phyloP scores from a whole-genome alignment of 2,888 invertebrate species.

The Lepetodrilus schrolli region DNA sequence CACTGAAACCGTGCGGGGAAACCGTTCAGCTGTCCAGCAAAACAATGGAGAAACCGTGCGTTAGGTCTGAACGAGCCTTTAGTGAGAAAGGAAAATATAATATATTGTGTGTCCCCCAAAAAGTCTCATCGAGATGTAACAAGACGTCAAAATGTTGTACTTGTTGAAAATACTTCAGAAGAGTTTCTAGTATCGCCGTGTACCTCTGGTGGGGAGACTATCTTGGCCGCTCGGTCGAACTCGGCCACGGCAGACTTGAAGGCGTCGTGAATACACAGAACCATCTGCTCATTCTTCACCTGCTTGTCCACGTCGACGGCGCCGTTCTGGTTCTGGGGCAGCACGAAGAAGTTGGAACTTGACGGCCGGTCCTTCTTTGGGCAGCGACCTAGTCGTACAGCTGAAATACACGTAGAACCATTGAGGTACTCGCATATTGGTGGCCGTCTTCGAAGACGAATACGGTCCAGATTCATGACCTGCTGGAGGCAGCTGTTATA shows the following conservation, averaged over 20 bases:
- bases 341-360: slow-evolving; percentile 63
- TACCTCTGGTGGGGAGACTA: slow-evolving; percentile 39
- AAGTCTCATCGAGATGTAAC: no score
- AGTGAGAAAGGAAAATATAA: no score
- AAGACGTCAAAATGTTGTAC: no score
- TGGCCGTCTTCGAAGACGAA: no score
- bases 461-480: no score
- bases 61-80: no score
- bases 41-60: no score
- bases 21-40: no score
- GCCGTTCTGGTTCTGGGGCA: slow-evolving; percentile 61
- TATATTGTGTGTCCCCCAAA: no score
- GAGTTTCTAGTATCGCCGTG: neutral
- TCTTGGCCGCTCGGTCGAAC: slow-evolving; percentile 47
- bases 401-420: slow-evolving; percentile 46
- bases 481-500: no score
- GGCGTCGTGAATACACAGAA: slow-evolving; percentile 67
- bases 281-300: slow-evolving; percentile 68
- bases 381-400: slow-evolving; percentile 67
- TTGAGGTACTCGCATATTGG: neutral
- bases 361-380: slow-evolving; percentile 69
- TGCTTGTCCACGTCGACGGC: slow-evolving; percentile 65
- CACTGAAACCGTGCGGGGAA: no score
- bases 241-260: slow-evolving; percentile 56
- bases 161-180: neutral